Evolutionary conservation across 2,888 invertebrate species (phyloP).

Genomic region (Galerucella nymphaeae): DNA sequence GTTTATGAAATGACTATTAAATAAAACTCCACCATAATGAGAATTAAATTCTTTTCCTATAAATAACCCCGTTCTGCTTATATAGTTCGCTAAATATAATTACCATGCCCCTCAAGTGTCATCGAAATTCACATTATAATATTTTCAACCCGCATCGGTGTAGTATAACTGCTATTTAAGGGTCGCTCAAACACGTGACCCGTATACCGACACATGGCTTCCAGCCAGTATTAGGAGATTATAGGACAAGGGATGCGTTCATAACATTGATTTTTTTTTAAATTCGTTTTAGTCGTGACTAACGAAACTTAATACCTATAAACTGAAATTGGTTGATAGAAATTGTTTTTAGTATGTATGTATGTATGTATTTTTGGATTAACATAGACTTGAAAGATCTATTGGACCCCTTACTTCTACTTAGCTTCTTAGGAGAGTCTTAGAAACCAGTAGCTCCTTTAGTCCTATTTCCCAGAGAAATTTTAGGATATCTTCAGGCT

Average conservation of each 20-base stretch:
- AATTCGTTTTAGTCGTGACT: neutral
- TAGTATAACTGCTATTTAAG: slow-evolving; percentile 41
- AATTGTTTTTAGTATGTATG: no score
- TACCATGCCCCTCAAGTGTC: slow-evolving; percentile 16
- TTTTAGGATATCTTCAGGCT: no score
- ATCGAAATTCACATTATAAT: slow-evolving; percentile 13
- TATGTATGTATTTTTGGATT: no score
- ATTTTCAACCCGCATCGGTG: slow-evolving; percentile 48
- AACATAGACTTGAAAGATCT: no score
- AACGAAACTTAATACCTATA: neutral
- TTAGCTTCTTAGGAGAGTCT: no score
- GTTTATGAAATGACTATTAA: neutral
- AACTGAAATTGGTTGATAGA: no score
- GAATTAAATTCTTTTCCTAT: slow-evolving; percentile 1
- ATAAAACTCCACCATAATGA: neutral
- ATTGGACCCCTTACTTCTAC: no score
- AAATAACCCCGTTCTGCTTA: slow-evolving; percentile 17
- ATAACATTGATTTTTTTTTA: slow-evolving; percentile 33
- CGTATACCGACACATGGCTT: slow-evolving; percentile 49
- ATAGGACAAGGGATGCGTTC: slow-evolving; percentile 18
- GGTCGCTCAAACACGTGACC: slow-evolving; percentile 50
- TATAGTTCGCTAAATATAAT: slow-evolving; percentile 14
- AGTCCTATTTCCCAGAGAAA: no score
- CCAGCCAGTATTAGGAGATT: slow-evolving; percentile 31
- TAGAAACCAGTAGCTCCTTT: no score